A percentile compares a stretch with the other conserved stretches of the same genome.
These are phyloP conservation scores for Cyprinus carpio DNA, from an alignment of 2,113 vertebrate species.

Conservation along the genomic window DNA sequence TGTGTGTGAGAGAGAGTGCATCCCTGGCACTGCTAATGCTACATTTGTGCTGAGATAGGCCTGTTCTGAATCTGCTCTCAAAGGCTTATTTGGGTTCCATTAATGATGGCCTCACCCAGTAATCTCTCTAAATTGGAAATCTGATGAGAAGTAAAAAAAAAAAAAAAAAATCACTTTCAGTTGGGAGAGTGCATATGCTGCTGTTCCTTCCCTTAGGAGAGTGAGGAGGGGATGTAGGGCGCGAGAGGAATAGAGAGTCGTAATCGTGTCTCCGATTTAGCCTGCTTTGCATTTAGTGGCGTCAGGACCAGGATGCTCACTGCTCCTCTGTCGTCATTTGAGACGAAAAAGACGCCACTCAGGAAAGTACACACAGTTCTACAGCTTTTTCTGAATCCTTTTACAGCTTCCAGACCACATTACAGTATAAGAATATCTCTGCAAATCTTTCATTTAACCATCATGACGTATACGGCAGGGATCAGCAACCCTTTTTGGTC, in stretches of 20 bases:
- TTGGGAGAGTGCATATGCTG: conserved; percentile 39
- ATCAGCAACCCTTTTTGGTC: not conserved
- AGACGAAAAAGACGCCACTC: not conserved
- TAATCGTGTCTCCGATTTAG: conserved; percentile 37
- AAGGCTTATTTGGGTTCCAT: conserved; percentile 60
- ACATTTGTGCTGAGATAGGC: conserved; percentile 53
- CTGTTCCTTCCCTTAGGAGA: conserved; percentile 31
- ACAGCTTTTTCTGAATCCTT: not conserved
- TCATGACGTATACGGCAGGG: not conserved
- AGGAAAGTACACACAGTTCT: not conserved
- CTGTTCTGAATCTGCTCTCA: conserved; percentile 49
- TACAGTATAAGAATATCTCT: not conserved
- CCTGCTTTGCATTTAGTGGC: conserved; percentile 42
- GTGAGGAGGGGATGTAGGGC: conserved; percentile 16
- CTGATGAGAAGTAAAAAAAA: conserved; percentile 56
- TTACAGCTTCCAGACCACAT: not conserved
- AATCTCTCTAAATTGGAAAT: conserved; percentile 62
- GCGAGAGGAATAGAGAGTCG: conserved; percentile 1
- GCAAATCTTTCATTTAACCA: conserved; percentile 2
- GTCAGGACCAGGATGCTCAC: conserved; percentile 19
- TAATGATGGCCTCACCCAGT: conserved; percentile 49
- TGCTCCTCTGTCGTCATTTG: conserved; percentile 23
- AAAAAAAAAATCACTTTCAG: conserved; percentile 42
- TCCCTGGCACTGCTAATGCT: conserved; percentile 21
- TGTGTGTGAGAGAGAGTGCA: conserved; percentile 29